These are phyloP conservation scores for Anagrus nilaparvatae DNA, from an alignment of 1,140 invertebrate genomes.

Conservation along the genomic window DNA sequence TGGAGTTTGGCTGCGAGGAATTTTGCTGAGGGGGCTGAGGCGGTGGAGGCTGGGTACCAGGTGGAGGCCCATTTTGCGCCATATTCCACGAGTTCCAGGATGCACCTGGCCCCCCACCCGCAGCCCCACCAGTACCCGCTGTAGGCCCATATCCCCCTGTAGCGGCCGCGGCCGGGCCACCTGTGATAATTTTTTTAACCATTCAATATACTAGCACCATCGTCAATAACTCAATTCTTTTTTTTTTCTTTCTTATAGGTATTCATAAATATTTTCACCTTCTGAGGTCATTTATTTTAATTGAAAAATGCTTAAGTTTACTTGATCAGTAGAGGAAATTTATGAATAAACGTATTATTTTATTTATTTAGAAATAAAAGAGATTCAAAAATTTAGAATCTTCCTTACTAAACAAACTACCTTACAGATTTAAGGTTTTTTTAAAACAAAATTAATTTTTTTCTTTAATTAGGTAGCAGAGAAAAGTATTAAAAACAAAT, in stretches of 20 bases:
- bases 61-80: constrained; percentile 46
- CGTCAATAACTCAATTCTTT: constrained; percentile 26
- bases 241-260: constrained; percentile 18
- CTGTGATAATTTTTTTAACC: constrained; percentile 43
- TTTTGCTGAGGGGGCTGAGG: constrained; percentile 44
- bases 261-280: constrained; percentile 2
- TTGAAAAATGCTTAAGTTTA: no score
- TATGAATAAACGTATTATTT: no score
- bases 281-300: no score
- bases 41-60: constrained; percentile 34
- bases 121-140: constrained; percentile 42
- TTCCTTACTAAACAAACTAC: no score
- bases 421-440: no score
- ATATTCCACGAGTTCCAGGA: constrained; percentile 50
- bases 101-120: constrained; percentile 45
- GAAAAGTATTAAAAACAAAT: no score
- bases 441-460: no score
- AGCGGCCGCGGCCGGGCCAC: constrained; percentile 42
- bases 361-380: no score
- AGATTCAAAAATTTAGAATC: no score
- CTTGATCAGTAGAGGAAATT: no score
- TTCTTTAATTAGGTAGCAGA: no score
- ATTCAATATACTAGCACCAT: constrained; percentile 41
- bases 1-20: constrained; percentile 44
- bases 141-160: constrained; percentile 42